These are phyloP conservation scores for Heliothis subflexa DNA, from an alignment of 1,140 invertebrate species.

Conservation along the genomic window DNA sequence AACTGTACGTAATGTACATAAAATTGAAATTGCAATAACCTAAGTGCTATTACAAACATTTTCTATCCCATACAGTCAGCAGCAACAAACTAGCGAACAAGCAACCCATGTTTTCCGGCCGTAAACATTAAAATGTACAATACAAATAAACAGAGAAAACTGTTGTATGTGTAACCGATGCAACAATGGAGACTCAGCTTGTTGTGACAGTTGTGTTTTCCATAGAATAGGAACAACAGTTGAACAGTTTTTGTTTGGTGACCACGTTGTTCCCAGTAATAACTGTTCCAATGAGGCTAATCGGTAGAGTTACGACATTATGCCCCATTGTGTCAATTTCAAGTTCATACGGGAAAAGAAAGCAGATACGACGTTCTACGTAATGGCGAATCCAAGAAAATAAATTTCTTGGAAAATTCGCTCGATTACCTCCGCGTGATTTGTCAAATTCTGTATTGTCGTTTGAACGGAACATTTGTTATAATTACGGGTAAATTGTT, in stretches of 20 bases:
- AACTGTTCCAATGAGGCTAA: constrained; percentile 32
- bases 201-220: constrained; percentile 32
- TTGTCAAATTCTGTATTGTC: not conserved
- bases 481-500: constrained; percentile 34
- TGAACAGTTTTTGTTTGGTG: constrained; percentile 20
- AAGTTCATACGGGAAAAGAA: constrained; percentile 24
- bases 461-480: constrained; percentile 20
- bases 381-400: not conserved
- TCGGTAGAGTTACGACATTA: constrained; percentile 15
- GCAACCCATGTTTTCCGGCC: not conserved
- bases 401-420: constrained; percentile 20
- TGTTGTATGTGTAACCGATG: constrained; percentile 5
- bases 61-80: too few species aligned
- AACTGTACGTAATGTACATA: too few species aligned
- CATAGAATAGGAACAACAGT: constrained; percentile 35
- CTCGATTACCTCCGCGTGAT: constrained; percentile 8
- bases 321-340: constrained; percentile 13
- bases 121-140: constrained; percentile 2
- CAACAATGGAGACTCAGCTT: constrained; percentile 20
- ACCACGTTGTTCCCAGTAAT: constrained; percentile 25
- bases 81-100: not conserved
- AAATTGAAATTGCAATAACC: too few species aligned
- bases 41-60: too few species aligned
- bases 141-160: constrained; percentile 35
- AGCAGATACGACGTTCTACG: constrained; percentile 2